Conservation (phyloP, 2,888 invertebrate species). For the Andrena bucephala region DNA sequence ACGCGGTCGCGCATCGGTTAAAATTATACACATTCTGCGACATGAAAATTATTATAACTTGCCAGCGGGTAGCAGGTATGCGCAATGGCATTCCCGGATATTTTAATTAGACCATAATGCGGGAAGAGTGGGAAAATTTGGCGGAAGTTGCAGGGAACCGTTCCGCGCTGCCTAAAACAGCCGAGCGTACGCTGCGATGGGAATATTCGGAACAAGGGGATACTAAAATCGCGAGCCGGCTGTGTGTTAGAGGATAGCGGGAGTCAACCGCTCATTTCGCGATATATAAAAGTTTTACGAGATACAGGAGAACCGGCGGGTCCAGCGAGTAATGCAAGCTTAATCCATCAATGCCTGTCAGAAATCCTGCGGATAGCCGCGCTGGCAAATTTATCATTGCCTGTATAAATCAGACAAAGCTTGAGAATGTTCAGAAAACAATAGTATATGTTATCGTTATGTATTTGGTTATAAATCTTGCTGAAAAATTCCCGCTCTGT, state of each 20-base stretch:
- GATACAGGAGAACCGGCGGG: conserved; percentile 69
- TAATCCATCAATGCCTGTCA: conserved; percentile 77
- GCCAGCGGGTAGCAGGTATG: conserved; percentile 27
- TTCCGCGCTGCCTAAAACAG: not conserved
- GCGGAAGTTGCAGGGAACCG: not conserved
- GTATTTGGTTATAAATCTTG: not conserved
- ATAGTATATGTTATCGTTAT: not conserved
- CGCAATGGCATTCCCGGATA: conserved; percentile 29
- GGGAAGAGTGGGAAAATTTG: not conserved
- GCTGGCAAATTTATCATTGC: conserved; percentile 72
- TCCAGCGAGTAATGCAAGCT: conserved; percentile 68
- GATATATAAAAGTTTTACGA: conserved; percentile 75
- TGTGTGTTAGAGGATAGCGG: not conserved
- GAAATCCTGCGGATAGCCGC: conserved; percentile 54
- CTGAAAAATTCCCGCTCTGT: not conserved
- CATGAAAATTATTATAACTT: conserved; percentile 39
- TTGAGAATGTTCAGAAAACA: conserved; percentile 49
- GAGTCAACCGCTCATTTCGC: conserved; percentile 62
- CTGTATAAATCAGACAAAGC: conserved; percentile 69
- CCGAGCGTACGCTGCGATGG: not conserved
- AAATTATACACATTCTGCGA: conserved; percentile 42
- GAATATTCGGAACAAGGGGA: conserved; percentile 26
- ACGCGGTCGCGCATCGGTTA: conserved; percentile 33
- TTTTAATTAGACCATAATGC: conserved; percentile 52
- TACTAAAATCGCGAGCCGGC: conserved; percentile 2